A percentile compares a stretch with the other conserved stretches of the same genome.
Conservation (phyloP, 2,113 vertebrate species). For the Microcebus murinus region DNA sequence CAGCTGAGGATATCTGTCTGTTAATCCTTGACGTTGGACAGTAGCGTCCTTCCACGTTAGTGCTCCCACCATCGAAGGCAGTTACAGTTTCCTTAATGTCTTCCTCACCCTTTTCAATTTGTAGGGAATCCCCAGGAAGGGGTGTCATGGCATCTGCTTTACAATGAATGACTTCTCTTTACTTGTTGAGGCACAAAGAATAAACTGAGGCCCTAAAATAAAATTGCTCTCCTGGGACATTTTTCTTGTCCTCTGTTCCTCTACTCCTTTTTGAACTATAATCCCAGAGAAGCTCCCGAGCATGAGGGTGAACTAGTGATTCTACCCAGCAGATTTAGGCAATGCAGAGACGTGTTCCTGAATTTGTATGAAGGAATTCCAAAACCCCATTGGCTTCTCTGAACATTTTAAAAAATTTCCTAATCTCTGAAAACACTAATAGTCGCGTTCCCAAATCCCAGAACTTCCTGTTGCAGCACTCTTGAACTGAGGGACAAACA, state of each 20-base stretch:
- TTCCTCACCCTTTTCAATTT: not conserved
- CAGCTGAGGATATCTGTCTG: not conserved
- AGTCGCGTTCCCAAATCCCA: not conserved
- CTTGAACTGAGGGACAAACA: not conserved
- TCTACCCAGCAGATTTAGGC: not conserved
- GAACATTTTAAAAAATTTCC: not conserved
- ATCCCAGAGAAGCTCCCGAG: not conserved
- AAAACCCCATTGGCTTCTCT: not conserved
- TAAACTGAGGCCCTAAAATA: not conserved
- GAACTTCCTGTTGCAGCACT: not conserved
- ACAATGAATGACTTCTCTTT: not conserved
- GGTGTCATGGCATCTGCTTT: not conserved
- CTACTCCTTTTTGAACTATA: not conserved
- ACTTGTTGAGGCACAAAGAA: not conserved
- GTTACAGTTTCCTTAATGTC: not conserved
- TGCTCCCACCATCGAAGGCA: not conserved
- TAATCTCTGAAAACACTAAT: not conserved
- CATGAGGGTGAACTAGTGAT: not conserved
- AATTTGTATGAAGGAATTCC: not conserved
- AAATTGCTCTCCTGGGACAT: not conserved
- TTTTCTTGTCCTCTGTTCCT: not conserved
- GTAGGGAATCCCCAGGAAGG: not conserved
- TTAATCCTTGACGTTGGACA: not conserved
- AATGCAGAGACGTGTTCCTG: not conserved
- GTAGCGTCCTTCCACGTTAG: not conserved